Evolutionary conservation across 2,888 invertebrate genomes (phyloP).

Genomic region (Pilophorus perplexus): DNA sequence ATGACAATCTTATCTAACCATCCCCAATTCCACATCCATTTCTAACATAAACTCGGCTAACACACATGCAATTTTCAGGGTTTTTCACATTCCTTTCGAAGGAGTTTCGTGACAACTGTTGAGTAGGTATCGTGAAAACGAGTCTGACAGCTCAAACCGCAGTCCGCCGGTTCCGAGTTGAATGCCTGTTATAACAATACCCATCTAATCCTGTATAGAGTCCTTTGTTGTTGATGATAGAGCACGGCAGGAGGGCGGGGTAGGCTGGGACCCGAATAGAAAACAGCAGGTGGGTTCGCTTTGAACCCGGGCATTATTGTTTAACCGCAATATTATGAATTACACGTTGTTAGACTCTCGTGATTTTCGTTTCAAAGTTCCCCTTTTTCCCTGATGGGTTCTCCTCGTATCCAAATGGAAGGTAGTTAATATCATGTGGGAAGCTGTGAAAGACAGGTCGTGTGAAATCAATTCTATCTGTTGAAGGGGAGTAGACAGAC

Average conservation of each 20-base stretch:
- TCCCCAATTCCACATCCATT: no score
- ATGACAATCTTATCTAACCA: no score
- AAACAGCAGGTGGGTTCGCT: constrained; percentile 35
- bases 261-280: constrained; percentile 4
- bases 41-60: no score
- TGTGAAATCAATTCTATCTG: constrained; percentile 38
- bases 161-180: no score
- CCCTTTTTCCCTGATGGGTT: constrained; percentile 20
- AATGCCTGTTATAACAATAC: constrained; percentile 33
- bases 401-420: constrained; percentile 37
- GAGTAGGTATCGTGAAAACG: no score
- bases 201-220: constrained; percentile 26
- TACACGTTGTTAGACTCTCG: constrained; percentile 21
- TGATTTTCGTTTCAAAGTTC: constrained; percentile 16
- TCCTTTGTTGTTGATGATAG: constrained; percentile 36
- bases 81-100: no score
- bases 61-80: no score
- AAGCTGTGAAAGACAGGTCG: constrained; percentile 38
- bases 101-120: no score
- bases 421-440: constrained; percentile 29
- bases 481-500: constrained; percentile 39
- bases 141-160: no score
- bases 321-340: constrained; percentile 39
- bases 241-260: constrained; percentile 25
- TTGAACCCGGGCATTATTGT: constrained; percentile 26